These are phyloP conservation scores for Mellilla xanthometata DNA, from an alignment of 2,888 invertebrate species.

Conservation along the genomic window DNA sequence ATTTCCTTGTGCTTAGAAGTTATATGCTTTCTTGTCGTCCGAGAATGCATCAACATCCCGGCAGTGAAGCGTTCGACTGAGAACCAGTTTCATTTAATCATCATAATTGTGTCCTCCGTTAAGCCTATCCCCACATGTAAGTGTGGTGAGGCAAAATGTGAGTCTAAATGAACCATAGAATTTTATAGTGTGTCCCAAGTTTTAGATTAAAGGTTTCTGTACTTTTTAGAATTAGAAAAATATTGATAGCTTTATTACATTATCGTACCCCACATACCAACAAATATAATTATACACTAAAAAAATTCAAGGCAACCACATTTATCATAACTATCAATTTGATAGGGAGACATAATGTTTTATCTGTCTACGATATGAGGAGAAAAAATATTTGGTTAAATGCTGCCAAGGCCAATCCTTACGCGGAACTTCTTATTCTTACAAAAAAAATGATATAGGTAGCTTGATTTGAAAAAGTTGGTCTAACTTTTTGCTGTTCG, in stretches of 20 bases:
- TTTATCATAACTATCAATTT: constrained; percentile 28
- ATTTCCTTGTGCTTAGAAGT: constrained; percentile 28
- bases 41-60: constrained; percentile 53
- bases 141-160: constrained; percentile 41
- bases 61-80: constrained; percentile 54
- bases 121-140: constrained; percentile 59
- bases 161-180: constrained; percentile 30
- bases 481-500: too few relatives aligned
- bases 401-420: constrained; percentile 65
- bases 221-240: too few relatives aligned
- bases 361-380: constrained; percentile 52
- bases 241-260: too few relatives aligned
- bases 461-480: too few relatives aligned
- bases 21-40: constrained; percentile 16
- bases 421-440: constrained; percentile 60
- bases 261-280: too few relatives aligned
- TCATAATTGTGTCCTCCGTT: constrained; percentile 80
- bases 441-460: too few relatives aligned
- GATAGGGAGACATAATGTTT: constrained; percentile 65
- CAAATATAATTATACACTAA: too few relatives aligned
- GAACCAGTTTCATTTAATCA: constrained; percentile 80
- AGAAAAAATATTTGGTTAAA: constrained; percentile 66
- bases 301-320: constrained; percentile 3
- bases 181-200: too few relatives aligned
- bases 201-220: too few relatives aligned